Base-by-base conservation (phyloP, 2,113 vertebrate genomes). In the Pardalotus punctatus region DNA sequence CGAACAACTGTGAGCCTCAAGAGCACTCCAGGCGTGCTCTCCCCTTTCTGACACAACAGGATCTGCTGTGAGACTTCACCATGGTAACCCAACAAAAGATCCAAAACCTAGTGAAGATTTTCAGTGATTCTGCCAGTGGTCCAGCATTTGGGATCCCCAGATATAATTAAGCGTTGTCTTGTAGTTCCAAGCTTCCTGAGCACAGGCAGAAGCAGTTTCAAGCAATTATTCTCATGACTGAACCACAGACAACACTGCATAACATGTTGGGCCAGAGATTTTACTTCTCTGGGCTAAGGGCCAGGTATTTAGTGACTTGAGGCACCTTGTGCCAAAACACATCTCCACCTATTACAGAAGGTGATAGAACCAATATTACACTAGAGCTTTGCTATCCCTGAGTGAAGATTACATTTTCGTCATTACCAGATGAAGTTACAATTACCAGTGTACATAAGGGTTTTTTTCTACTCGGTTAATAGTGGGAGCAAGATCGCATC, bases 241-340 rank as follows among this genome's bases (percentile, higher is more conserved):
- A 90, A 29, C 72, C 43, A 54, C 80, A 78, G 76, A 93, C 35
- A 94, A 51, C 29, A 79, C 19, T 12, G 4, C 38, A 14, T 31
- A 58, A 90, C 27, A 81, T 3, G 3, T 29, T 51, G 67, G 72
- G 81, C 69, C 77, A 89, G 61, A 86, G 86, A 86, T 86, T 86
- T 86, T 79, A 74, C 56, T 92, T 64, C 60, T 58, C 77, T 84
- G 67, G 91, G 91, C 80, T 65, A 62, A 70, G 28, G n/a, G 80
- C 93, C 91, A 94, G 45, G 58, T 89, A 69, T 89, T 93, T 79
- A 92, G 47, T 50, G 69, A 81, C 69, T 74, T 57, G 65, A 94
- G 47, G 73, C 33, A 72, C 11, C 53, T 60, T 70, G 56, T 91
- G 83, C 93, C 94, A 97, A 92, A 96, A 95, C 51, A 76, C 57